A percentile compares a stretch with the other conserved stretches of the same genome.
phyloP scores from a whole-genome alignment of 2,797 vertebrate genomes.

The Myotis planiceps region DNA sequence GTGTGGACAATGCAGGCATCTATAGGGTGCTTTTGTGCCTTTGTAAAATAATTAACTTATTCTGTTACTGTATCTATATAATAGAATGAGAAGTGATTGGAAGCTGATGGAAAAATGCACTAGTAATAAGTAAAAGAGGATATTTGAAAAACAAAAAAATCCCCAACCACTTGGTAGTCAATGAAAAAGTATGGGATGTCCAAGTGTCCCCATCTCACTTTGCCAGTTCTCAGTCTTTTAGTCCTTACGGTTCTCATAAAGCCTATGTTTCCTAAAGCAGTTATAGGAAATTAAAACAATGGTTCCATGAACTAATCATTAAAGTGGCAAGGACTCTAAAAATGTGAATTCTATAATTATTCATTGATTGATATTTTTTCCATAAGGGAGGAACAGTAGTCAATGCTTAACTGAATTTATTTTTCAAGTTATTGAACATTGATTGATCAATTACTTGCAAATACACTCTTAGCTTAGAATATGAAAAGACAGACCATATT shows the following conservation, averaged over 20 bases:
- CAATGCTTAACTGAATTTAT: neutral
- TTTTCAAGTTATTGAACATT: neutral
- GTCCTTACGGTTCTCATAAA: neutral
- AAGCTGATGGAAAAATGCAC: neutral
- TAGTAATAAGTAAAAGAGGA: neutral
- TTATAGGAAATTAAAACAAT: neutral
- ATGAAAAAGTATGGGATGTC: neutral
- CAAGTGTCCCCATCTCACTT: neutral
- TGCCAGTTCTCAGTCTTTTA: neutral
- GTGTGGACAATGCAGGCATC: neutral
- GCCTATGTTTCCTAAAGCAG: neutral
- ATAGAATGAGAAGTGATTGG: neutral
- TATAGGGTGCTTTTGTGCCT: neutral
- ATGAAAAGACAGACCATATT: neutral
- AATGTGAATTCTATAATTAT: neutral
- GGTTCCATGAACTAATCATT: neutral
- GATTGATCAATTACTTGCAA: conserved; percentile 13
- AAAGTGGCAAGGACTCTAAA: neutral
- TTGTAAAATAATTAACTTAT: neutral
- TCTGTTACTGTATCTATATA: neutral
- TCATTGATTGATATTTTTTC: neutral
- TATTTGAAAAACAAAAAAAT: conserved; percentile 9
- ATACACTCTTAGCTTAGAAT: neutral
- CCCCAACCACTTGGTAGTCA: neutral
- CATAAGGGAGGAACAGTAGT: neutral